A percentile compares a stretch with the other conserved stretches of the same genome.
These are phyloP conservation scores for Nycticryphes semicollaris DNA, from an alignment of 2,113 vertebrate genomes.

Conservation along the genomic window DNA sequence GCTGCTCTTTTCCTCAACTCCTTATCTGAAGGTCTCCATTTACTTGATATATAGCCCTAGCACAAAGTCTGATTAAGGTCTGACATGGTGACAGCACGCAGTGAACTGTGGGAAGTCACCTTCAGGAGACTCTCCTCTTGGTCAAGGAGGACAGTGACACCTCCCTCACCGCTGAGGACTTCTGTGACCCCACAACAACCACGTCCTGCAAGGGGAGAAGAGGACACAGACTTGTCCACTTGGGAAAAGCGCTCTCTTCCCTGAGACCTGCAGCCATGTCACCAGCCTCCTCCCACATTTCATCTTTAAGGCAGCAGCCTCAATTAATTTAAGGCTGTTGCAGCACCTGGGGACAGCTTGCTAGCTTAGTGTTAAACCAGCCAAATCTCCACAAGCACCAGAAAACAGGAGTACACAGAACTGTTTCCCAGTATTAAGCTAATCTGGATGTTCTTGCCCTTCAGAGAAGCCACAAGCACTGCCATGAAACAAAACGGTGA, in stretches of 20 bases:
- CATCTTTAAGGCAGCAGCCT: neutral
- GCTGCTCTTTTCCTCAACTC: neutral
- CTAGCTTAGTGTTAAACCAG: neutral
- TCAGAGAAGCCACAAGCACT: neutral
- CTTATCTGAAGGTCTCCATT: neutral
- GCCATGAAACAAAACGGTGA: neutral
- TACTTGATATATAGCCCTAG: neutral
- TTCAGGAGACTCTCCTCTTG: neutral
- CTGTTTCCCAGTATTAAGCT: neutral
- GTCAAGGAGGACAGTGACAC: neutral
- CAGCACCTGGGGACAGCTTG: neutral
- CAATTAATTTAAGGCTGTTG: neutral
- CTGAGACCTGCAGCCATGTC: neutral
- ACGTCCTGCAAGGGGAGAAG: neutral
- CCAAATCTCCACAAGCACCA: neutral
- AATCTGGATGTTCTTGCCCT: neutral
- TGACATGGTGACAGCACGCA: neutral
- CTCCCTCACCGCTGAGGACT: neutral
- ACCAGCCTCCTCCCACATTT: neutral
- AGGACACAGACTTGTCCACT: neutral
- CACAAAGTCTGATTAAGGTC: neutral
- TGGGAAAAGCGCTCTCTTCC: neutral
- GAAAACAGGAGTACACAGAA: neutral
- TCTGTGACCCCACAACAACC: neutral
- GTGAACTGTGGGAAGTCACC: neutral